These are phyloP conservation scores for Meliscaeva auricollis DNA, from an alignment of 2,888 invertebrate species.

Conservation along the genomic window DNA sequence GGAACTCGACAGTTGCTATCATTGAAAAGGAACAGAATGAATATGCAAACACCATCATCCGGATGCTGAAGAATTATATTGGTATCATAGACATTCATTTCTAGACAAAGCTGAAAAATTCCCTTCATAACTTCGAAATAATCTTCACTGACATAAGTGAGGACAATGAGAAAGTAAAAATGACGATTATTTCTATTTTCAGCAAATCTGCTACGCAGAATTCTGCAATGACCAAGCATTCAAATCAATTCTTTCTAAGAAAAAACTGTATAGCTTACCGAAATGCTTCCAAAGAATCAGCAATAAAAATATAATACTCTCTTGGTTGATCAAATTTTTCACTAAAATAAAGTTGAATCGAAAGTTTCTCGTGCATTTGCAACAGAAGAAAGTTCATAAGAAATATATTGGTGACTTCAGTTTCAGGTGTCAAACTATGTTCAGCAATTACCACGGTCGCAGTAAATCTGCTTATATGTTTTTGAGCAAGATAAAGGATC, in stretches of 20 bases:
- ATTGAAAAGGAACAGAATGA: not conserved
- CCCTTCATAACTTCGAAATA: not conserved
- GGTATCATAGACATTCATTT: constrained; percentile 13
- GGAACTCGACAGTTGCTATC: constrained; percentile 1
- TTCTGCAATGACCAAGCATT: not conserved
- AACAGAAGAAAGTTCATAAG: constrained; percentile 3
- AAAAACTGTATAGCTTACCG: not conserved
- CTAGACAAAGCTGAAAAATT: constrained; percentile 16
- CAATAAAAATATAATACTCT: constrained; percentile 19
- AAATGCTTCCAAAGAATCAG: constrained; percentile 21
- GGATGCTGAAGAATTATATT: constrained; percentile 26
- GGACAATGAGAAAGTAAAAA: constrained; percentile 5
- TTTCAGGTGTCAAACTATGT: constrained; percentile 13
- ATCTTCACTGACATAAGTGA: not conserved
- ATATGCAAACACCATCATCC: not conserved
- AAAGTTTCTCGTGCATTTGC: not conserved
- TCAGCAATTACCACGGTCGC: constrained; percentile 12
- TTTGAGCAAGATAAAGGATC: not conserved
- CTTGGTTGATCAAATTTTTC: constrained; percentile 2
- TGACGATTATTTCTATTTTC: constrained; percentile 14
- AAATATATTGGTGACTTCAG: not conserved
- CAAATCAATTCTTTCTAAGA: not conserved
- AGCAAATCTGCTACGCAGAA: not conserved
- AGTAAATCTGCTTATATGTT: not conserved
- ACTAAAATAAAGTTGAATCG: constrained; percentile 20